Base-by-base conservation (phyloP, 92 coral and sea anemone genomes). In the Epizoanthus ramosus region DNA sequence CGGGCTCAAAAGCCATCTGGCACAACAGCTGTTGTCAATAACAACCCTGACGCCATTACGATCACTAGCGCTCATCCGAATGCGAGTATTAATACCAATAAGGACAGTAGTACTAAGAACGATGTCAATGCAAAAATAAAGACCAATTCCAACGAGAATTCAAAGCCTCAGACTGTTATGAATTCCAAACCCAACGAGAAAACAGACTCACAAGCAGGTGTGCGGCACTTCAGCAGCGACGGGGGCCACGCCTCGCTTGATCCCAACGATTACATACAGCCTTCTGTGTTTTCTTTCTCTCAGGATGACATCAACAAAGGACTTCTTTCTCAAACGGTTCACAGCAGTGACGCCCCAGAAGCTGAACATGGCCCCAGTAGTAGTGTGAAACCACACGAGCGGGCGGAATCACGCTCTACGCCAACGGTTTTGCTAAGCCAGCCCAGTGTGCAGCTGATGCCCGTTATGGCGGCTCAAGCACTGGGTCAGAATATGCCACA, bases 261-360 rank as follows among this genome's bases (percentile, higher is more conserved):
- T 57, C 80, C 79, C 25, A 53, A 71, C 41, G 90, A 87, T 6
- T 54, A 59, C 63, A 21, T 57, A 74, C 90, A 80, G 16, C 91
- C 92, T 25, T 75, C 68, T n/a, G 82, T 89, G 14, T 83, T 89
- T 45, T 70, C 92, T 23, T 68, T 85, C 5, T 79, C 89, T 41
- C 88, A 88, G 58, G 73, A 80, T 57, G 92, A 88, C 12, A 45
- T 90, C 65, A 41, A 12, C 10, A 79, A 83, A 57, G 63, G 88
- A 0, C 17, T 70, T 22, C 15, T 35, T 16, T 63, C 72, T 50
- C 79, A 45, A n/a, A 65, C 80, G 22, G 86, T 80, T 22, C 88
- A 86, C 21, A 23, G 80, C 3, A 64, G 87, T 57, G 83, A 67
- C 2, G 50, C 50, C 16, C 43, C 39, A 9, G 22, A 9, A n/a